Conservation (phyloP, 2,113 vertebrate genomes). For the Ploceus nigricollis region DNA sequence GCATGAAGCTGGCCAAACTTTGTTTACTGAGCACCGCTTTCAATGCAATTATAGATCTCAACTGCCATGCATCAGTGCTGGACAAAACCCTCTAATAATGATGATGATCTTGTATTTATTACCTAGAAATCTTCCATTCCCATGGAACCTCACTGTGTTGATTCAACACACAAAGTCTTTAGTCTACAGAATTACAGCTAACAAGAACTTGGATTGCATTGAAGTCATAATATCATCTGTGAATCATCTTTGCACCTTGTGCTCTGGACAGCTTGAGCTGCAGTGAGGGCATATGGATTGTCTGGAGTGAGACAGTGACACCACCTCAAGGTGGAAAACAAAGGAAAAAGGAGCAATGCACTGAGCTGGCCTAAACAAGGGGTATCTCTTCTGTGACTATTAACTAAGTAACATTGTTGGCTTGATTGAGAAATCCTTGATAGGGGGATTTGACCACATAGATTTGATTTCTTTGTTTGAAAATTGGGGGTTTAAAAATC, state of each 20-base stretch:
- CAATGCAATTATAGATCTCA: neutral
- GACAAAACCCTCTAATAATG: neutral
- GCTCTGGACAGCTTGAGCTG: neutral
- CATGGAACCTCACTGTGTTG: neutral
- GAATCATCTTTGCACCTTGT: neutral
- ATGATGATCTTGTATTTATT: neutral
- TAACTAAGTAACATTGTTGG: neutral
- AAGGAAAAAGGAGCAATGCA: neutral
- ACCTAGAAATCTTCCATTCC: neutral
- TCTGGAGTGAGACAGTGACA: neutral
- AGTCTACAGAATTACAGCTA: neutral
- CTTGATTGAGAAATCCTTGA: neutral
- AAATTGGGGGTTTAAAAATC: neutral
- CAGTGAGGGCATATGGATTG: neutral
- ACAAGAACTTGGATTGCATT: neutral
- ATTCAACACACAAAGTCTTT: accelerated
- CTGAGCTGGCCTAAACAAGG: neutral
- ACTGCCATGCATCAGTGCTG: neutral
- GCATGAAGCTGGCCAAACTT: neutral
- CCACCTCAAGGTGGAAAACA: neutral
- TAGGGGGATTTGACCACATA: neutral
- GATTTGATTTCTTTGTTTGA: neutral
- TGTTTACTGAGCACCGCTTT: neutral
- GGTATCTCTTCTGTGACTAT: neutral
- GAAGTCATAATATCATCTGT: neutral